A percentile compares a stretch with the other conserved stretches of the same genome.
Conservation (phyloP, 1,140 invertebrate genomes). For the Octopus sinensis region DNA sequence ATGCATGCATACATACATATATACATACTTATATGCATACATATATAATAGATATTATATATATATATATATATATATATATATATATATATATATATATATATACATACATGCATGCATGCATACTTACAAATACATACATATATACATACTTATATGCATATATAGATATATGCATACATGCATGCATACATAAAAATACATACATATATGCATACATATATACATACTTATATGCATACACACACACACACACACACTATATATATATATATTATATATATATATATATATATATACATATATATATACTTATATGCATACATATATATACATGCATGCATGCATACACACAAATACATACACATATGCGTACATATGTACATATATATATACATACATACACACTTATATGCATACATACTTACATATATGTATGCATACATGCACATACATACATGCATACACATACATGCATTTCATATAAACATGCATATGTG, state of each 20-base stretch:
- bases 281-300: neutral
- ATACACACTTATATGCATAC: neutral
- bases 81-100: constrained; percentile 5
- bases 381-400: neutral
- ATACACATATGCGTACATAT: neutral
- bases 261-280: neutral
- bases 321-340: neutral
- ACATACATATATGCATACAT: neutral
- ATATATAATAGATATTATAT: too few relatives aligned
- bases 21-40: neutral
- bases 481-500: neutral
- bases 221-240: neutral
- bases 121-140: constrained; percentile 15
- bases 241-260: too few relatives aligned
- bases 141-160: neutral
- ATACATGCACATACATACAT: neutral
- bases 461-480: neutral
- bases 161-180: neutral
- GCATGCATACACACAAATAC: neutral
- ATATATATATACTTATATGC: neutral
- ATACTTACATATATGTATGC: neutral
- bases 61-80: constrained; percentile 5
- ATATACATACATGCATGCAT: neutral
- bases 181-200: neutral
- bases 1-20: constrained; percentile 1